phyloP scores from a whole-genome alignment of 53 echinoderm and acorn worm species.

The Pentamera pediparva region DNA sequence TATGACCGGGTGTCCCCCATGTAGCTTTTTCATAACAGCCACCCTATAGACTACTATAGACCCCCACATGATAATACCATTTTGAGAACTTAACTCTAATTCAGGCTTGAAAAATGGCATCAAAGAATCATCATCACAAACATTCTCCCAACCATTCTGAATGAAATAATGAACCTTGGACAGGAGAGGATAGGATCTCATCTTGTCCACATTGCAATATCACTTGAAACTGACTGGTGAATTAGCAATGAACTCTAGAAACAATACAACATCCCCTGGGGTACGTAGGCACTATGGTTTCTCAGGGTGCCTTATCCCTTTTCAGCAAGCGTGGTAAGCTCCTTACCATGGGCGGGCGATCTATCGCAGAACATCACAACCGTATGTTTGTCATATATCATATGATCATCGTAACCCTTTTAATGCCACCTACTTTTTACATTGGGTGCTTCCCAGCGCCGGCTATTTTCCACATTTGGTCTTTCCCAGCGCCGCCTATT shows the following conservation, averaged over 20 bases:
- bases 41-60: slow-evolving; percentile 24
- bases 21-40: slow-evolving; percentile 28
- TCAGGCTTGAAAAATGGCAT: slow-evolving; percentile 27
- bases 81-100: slow-evolving; percentile 17
- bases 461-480: too few relatives aligned
- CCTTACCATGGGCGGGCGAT: too few relatives aligned
- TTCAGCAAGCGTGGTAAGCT: too few relatives aligned
- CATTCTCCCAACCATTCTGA: not conserved
- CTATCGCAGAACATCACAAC: too few relatives aligned
- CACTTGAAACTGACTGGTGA: not conserved
- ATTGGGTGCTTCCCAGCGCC: too few relatives aligned
- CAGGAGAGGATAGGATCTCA: not conserved
- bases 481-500: too few relatives aligned
- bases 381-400: too few relatives aligned
- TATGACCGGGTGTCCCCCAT: slow-evolving; percentile 43
- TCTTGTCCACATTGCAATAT: not conserved
- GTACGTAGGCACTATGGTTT: too few relatives aligned
- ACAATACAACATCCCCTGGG: not conserved
- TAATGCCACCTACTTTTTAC: too few relatives aligned
- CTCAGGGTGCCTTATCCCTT: too few relatives aligned
- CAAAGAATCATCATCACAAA: slow-evolving; percentile 11
- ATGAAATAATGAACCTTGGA: not conserved
- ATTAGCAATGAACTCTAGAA: not conserved
- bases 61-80: slow-evolving; percentile 44
- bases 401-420: too few relatives aligned